A percentile compares a stretch with the other conserved stretches of the same genome.
These are phyloP conservation scores for Crocuta crocuta DNA, from an alignment of 2,113 vertebrate species.

Conservation along the genomic window DNA sequence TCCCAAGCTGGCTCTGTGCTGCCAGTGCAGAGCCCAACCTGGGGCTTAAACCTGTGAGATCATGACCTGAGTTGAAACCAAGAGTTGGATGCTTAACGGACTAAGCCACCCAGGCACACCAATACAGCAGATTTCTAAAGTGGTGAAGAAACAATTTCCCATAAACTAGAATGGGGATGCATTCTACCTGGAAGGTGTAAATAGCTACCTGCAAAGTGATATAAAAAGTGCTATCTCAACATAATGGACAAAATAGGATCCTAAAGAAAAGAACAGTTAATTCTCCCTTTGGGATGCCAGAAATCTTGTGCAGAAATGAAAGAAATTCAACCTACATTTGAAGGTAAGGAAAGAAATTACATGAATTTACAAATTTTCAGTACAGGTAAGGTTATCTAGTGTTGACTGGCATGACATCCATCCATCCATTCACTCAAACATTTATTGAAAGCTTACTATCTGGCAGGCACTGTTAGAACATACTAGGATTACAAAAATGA, in stretches of 20 bases:
- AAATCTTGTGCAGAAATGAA: slow-evolving; percentile 1
- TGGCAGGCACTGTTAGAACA: background rate
- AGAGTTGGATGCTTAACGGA: too few relatives aligned
- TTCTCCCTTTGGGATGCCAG: background rate
- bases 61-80: too few relatives aligned
- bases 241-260: background rate
- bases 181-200: background rate
- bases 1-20: too few relatives aligned
- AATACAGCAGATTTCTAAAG: background rate
- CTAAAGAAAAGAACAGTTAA: background rate
- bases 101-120: too few relatives aligned
- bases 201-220: background rate
- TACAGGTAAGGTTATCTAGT: background rate
- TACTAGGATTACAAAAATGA: background rate
- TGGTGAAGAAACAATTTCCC: background rate
- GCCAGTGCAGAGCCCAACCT: too few relatives aligned
- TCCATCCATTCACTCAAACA: background rate
- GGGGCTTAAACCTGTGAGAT: too few relatives aligned
- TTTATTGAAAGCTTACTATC: background rate
- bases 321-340: background rate
- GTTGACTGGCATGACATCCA: background rate
- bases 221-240: background rate
- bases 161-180: background rate
- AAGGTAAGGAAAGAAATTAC: background rate
- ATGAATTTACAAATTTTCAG: background rate